phyloP scores from a whole-genome alignment of 1,140 invertebrate species.

The Reticulitermes speratus region DNA sequence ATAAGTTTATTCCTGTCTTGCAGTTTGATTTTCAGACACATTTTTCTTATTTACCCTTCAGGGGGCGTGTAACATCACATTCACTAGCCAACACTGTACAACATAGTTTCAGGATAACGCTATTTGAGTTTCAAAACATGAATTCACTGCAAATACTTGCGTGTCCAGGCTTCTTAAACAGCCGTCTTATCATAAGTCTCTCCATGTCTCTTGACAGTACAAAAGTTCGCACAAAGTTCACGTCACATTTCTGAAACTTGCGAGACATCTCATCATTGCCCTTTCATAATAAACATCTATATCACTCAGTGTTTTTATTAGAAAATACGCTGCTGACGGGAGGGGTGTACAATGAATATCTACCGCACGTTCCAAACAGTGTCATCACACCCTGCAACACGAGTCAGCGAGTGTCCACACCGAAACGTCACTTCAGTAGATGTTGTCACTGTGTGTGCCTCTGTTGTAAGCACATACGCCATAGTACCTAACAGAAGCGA shows the following conservation, averaged over 20 bases:
- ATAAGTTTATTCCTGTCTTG: background rate
- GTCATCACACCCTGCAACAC: background rate
- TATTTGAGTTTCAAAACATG: background rate
- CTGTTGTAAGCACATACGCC: background rate
- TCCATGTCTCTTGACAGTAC: background rate
- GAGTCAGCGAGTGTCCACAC: background rate
- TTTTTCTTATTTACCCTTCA: background rate
- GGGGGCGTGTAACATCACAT: background rate
- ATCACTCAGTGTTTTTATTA: background rate
- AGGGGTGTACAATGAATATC: background rate
- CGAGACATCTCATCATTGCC: background rate
- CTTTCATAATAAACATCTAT: background rate
- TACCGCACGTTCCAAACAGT: background rate
- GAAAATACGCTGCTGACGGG: background rate
- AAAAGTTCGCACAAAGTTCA: background rate
- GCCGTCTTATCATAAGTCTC: background rate
- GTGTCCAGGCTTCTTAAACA: background rate
- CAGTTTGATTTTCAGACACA: background rate
- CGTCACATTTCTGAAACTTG: background rate
- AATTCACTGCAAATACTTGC: background rate
- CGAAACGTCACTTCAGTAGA: background rate
- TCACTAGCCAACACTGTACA: background rate
- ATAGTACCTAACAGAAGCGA: background rate
- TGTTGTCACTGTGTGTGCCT: background rate
- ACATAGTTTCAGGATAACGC: too few species aligned